Percentiles rank a stretch among this genome's conserved stretches.
Conservation (phyloP, 1,140 invertebrate species). For the Drosophila mauritiana region DNA sequence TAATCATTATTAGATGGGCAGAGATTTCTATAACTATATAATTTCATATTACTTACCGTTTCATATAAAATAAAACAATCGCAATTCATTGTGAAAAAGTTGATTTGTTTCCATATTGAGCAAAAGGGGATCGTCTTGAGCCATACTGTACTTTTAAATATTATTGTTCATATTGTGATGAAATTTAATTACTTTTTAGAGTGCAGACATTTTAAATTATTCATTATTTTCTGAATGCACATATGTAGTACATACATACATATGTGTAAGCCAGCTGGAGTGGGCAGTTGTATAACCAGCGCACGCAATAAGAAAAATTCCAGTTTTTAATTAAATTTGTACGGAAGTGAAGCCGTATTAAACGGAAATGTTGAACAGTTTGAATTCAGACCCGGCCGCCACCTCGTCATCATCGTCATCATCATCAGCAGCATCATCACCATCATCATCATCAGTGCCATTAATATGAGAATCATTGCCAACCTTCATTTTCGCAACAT, state of each 20-base stretch:
- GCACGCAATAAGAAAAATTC: conserved; percentile 1
- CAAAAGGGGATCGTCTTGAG: too few relatives aligned
- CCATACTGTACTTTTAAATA: too few relatives aligned
- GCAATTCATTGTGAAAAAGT: too few relatives aligned
- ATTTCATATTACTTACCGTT: too few relatives aligned
- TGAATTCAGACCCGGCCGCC: not conserved
- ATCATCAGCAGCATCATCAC: not conserved
- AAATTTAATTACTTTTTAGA: not conserved
- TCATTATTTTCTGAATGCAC: conserved; percentile 10
- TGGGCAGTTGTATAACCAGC: not conserved
- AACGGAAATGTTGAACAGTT: conserved; percentile 22
- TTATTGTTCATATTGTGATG: too few relatives aligned
- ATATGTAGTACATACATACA: not conserved
- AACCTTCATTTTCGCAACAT: not conserved
- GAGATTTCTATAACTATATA: too few relatives aligned
- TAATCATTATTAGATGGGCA: too few relatives aligned
- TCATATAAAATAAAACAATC: too few relatives aligned
- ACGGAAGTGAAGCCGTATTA: conserved; percentile 19
- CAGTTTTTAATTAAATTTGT: conserved; percentile 28
- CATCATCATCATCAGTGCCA: not conserved
- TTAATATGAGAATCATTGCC: not conserved
- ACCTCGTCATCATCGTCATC: not conserved
- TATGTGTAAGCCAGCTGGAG: not conserved
- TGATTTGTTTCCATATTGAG: too few relatives aligned
- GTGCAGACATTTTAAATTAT: conserved; percentile 1